Evolutionary conservation across 2,888 invertebrate genomes (phyloP).

Genomic region (Trachelus tabidus): DNA sequence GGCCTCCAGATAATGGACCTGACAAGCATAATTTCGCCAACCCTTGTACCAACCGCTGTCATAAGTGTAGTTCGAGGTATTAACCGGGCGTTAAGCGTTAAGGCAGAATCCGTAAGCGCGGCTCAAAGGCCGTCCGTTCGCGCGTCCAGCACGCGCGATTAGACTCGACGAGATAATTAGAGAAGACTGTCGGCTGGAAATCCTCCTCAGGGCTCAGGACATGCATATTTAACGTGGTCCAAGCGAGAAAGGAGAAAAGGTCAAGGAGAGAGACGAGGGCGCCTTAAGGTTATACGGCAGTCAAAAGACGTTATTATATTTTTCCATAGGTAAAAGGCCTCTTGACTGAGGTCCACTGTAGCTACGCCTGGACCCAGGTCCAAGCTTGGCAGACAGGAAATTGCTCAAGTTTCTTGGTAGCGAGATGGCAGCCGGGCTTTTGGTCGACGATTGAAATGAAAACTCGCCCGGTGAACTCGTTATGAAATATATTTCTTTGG

Average conservation of each 20-base stretch:
- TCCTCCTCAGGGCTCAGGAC: slow-evolving; percentile 25
- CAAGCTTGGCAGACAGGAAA: slow-evolving; percentile 45
- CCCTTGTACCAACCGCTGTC: slow-evolving; percentile 58
- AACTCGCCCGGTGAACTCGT: slow-evolving; percentile 22
- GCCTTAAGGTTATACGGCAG: neutral
- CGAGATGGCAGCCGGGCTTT: slow-evolving; percentile 9
- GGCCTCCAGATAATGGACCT: slow-evolving; percentile 55
- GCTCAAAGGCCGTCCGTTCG: slow-evolving; percentile 46
- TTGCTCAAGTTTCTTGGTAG: slow-evolving; percentile 53
- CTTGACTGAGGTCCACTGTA: neutral
- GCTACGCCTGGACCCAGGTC: too few relatives aligned
- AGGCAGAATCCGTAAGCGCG: slow-evolving; percentile 40
- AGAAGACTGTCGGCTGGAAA: slow-evolving; percentile 48
- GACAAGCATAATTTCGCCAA: slow-evolving; percentile 60
- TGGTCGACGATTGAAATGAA: slow-evolving; percentile 46
- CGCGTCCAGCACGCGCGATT: slow-evolving; percentile 54
- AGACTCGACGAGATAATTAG: slow-evolving; percentile 60
- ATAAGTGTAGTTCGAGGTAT: slow-evolving; percentile 54
- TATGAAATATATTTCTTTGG: slow-evolving; percentile 24
- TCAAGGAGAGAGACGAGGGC: neutral
- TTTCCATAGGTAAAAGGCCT: neutral
- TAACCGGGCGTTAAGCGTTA: slow-evolving; percentile 49
- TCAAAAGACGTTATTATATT: neutral
- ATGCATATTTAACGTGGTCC: slow-evolving; percentile 27
- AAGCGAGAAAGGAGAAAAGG: slow-evolving; percentile 36